Conservation (phyloP, 2,888 invertebrate species). For the Beris chalybata region DNA sequence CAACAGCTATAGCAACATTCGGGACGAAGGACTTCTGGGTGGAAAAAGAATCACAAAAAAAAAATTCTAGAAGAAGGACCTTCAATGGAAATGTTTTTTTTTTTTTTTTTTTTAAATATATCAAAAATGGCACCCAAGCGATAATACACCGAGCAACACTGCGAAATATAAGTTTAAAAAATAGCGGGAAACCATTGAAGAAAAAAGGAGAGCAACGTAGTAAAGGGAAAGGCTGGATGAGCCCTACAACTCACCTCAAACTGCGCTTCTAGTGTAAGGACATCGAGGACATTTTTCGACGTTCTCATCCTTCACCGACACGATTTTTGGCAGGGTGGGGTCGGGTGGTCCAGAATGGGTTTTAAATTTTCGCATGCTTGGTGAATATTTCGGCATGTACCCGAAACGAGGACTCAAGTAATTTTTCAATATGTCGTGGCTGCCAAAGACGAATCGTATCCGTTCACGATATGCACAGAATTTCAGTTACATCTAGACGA, state of each 20-base stretch:
- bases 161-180: constrained; percentile 24
- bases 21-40: no score
- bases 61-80: constrained; percentile 13
- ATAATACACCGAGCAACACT: constrained; percentile 32
- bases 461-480: constrained; percentile 35
- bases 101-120: constrained; percentile 20
- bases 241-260: background rate
- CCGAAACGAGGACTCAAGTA: constrained; percentile 20
- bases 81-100: constrained; percentile 22
- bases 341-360: no score
- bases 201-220: constrained; percentile 5
- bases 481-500: background rate
- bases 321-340: background rate
- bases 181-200: background rate
- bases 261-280: background rate
- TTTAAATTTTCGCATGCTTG: constrained; percentile 35
- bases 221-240: constrained; percentile 13
- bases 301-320: background rate
- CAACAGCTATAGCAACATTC: background rate
- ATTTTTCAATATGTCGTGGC: constrained; percentile 37
- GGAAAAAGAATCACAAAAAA: no score
- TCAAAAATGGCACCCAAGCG: constrained; percentile 33
- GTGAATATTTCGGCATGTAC: constrained; percentile 30
- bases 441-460: constrained; percentile 36
- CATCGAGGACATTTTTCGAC: constrained; percentile 8